A percentile compares a stretch with the other conserved stretches of the same genome.
Conservation (phyloP, 1,140 invertebrate species). For the Sogatella furcifera region DNA sequence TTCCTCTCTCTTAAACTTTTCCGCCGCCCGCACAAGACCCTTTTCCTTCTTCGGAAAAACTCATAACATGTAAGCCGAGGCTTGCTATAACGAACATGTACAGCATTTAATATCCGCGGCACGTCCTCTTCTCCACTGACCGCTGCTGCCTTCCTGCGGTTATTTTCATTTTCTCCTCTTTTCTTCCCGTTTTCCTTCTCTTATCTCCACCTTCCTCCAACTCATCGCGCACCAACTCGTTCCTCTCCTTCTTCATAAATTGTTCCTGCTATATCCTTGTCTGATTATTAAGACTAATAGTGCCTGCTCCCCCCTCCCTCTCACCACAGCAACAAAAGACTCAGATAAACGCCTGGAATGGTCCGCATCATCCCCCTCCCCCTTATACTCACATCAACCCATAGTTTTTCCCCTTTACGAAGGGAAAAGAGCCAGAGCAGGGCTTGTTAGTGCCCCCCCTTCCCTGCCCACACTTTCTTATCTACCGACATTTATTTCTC, state of each 20-base stretch:
- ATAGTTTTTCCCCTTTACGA: too few species aligned
- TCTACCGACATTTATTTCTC: too few species aligned
- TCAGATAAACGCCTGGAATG: too few species aligned
- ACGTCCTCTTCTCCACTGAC: slow-evolving; percentile 10
- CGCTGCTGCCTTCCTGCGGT: slow-evolving; percentile 5
- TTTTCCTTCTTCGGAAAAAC: slow-evolving; percentile 12
- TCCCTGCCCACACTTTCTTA: too few species aligned
- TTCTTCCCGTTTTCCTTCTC: not conserved
- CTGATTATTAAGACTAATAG: slow-evolving; percentile 16
- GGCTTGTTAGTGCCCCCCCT: too few species aligned
- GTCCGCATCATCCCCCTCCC: too few species aligned
- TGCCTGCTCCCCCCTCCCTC: not conserved
- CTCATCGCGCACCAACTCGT: not conserved
- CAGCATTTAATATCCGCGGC: slow-evolving; percentile 11
- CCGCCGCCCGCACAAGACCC: not conserved
- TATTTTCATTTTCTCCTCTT: not conserved
- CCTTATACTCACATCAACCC: too few species aligned
- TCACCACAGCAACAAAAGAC: not conserved
- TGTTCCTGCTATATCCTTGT: slow-evolving; percentile 13
- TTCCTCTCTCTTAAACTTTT: slow-evolving; percentile 14
- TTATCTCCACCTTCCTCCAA: not conserved
- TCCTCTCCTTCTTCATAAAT: slow-evolving; percentile 9
- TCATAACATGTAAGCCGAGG: slow-evolving; percentile 16
- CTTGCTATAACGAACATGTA: slow-evolving; percentile 9
- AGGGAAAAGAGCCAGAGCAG: too few species aligned